Evolutionary conservation across 1,140 invertebrate genomes (phyloP), one percentile per base, ranked within the genome.

Genomic region (Zaprionus davidi): DNA sequence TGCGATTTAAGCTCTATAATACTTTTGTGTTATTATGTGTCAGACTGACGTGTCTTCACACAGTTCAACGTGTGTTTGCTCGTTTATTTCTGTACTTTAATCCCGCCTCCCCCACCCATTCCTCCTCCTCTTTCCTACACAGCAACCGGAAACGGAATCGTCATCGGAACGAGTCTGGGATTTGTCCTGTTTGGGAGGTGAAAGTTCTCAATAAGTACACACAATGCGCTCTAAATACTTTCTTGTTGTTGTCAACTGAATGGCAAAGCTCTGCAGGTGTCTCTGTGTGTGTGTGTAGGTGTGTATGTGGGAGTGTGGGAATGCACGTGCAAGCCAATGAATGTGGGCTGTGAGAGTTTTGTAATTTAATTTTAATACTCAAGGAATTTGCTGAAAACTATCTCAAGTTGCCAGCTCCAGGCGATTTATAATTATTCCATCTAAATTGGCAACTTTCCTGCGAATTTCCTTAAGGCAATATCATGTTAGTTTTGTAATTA

Each of bases 281-380:
- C 22, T 24, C n/a, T 68, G 12, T 2, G 12, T 58, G 12, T 51
- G 13, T 51, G 2, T 34, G 11, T 57, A 26, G 24, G 34, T 68
- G 12, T 2, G 3, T 58, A 6, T 51, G 13, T 53, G 2, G 26
- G 11, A 31, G 51, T 38, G 51, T 44, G n/a, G 11, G 17, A 9
- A 26, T 44, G 17, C 31, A 26, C 6, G 24, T 44, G 31, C 22
- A 36, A 12, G 2, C 34, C 20, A 28, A 38, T n/a, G 41, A 17
- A n/a, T 46, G 41, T 46, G 41, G 6, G n/a, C 7, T 58, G 20
- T 9, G 6, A 62, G 22, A 60, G 57, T 51, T 63, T 71, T 64
- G 31, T 31, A 69, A 69, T 74, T 69, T 57, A 41, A 70, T 58
- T 75, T 69, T 44, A 62, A 69, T 68, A 58, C 72, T 70, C 46